A percentile compares a stretch with the other conserved stretches of the same genome.
Evolutionary conservation across 2,113 vertebrate species (phyloP).

Genomic region (Pelvicachromis taeniatus): DNA sequence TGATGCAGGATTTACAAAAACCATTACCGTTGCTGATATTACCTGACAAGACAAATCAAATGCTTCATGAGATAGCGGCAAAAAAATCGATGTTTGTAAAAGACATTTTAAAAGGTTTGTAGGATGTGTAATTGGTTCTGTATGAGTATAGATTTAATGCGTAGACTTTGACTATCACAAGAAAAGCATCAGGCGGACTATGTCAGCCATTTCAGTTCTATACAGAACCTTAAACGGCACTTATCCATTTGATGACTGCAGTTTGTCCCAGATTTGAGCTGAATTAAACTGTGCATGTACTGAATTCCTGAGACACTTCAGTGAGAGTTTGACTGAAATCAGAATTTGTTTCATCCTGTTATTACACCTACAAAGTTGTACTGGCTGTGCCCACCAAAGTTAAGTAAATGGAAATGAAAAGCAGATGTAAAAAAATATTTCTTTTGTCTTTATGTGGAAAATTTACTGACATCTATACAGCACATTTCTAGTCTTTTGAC

Average conservation of each 20-base stretch:
- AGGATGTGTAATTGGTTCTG: background rate
- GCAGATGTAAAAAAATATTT: background rate
- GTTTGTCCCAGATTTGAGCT: background rate
- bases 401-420: background rate
- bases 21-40: background rate
- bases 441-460: background rate
- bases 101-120: background rate
- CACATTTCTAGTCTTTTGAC: background rate
- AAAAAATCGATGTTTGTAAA: background rate
- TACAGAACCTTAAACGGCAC: background rate
- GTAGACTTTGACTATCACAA: background rate
- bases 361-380: background rate
- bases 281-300: background rate
- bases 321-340: accelerated
- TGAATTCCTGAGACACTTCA: background rate
- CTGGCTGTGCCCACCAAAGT: background rate
- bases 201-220: background rate
- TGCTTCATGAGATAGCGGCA: background rate
- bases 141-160: background rate
- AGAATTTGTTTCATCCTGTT: background rate
- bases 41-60: background rate
- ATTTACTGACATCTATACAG: background rate
- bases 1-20: background rate
- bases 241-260: background rate
- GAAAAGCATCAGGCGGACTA: background rate